A percentile compares a stretch with the other conserved stretches of the same genome.
Conservation (phyloP, 2,113 vertebrate species). For the Junco hyemalis region DNA sequence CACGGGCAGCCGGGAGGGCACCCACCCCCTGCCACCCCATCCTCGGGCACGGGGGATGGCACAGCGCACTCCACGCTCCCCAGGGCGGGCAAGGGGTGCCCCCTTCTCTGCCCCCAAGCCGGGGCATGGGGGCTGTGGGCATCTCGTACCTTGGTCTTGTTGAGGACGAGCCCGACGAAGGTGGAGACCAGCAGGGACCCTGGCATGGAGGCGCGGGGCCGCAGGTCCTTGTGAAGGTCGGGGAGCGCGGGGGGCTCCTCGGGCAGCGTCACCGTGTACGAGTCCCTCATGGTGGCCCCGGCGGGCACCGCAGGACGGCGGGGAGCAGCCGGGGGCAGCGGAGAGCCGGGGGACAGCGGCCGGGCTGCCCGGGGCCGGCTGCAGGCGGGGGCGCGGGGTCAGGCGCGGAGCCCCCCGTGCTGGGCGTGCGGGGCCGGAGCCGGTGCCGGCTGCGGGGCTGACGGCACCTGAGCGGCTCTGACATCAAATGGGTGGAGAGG, state of each 20-base stretch:
- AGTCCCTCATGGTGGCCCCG: conserved; percentile 81
- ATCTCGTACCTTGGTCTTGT: conserved; percentile 90
- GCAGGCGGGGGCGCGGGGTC: background rate
- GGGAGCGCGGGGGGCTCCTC: conserved; percentile 83
- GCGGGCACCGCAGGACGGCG: background rate
- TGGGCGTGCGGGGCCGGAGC: background rate
- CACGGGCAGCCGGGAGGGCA: accelerated
- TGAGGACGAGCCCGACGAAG: conserved; percentile 92
- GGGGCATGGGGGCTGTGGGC: background rate
- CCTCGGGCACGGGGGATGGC: background rate
- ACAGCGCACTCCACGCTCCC: background rate
- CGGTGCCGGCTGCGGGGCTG: conserved; percentile 32
- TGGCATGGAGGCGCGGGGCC: conserved; percentile 74
- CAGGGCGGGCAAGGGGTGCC: accelerated
- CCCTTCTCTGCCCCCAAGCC: background rate
- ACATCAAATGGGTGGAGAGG: conserved; percentile 56
- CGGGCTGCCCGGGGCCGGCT: background rate
- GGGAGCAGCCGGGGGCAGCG: background rate
- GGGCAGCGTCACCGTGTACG: conserved; percentile 87
- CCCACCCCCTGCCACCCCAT: background rate
- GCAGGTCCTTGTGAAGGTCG: conserved; percentile 79
- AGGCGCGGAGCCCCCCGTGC: background rate
- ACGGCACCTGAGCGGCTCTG: conserved; percentile 51
- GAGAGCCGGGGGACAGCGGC: background rate
- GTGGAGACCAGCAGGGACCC: conserved; percentile 89